Base-by-base conservation (phyloP, 2,888 invertebrate genomes). In the Atrina japonica region DNA sequence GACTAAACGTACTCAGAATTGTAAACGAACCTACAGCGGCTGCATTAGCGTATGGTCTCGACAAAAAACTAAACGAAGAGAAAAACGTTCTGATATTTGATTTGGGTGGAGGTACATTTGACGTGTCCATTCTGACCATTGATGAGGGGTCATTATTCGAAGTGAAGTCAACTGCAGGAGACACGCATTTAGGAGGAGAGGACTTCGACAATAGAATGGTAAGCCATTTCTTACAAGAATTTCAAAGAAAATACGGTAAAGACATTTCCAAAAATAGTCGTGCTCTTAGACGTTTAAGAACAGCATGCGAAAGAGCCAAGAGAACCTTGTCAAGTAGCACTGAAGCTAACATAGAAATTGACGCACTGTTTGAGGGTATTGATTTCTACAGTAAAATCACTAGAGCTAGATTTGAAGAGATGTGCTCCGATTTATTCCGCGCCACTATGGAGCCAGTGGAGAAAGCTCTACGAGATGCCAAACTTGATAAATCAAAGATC, bases 381-480 rank as follows among this genome's bases (percentile, higher is more conserved):
- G 88, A 88, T 77, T 88, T 86, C 72, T 86, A 88, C 78, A 84
- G 82, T 1, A 84, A 78, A 49, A 83, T 88, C 27, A 87, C 87
- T 3, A 68, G 88, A 29, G 88, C 88, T 6, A 70, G 86, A 63
- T 88, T 89, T 72, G 88, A 88, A 56, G 86, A 88, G 25, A 71
- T 88, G 50, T 7, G 87, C 85, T 47, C 80, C 5, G 87, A 88
- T 66, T 75, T 88, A 18, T 88, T 88, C 76, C 63, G 94, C 58
- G 93, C 93, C 23, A 95, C 95, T 0, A 87, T 96, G 73, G 93
- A 94, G 52, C 95, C 95, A 0, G 95, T 96, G 0, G 95, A 95
- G 86, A 94, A 94, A 83, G 95, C 95, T 0, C 91, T 96, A 27
- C 93, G 91, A 72, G 96, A 96, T 86, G 95, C 96, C 0, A 94